These are phyloP conservation scores for Tryphoninae sp. DNA, from an alignment of 2,888 invertebrate genomes.

Conservation along the genomic window DNA sequence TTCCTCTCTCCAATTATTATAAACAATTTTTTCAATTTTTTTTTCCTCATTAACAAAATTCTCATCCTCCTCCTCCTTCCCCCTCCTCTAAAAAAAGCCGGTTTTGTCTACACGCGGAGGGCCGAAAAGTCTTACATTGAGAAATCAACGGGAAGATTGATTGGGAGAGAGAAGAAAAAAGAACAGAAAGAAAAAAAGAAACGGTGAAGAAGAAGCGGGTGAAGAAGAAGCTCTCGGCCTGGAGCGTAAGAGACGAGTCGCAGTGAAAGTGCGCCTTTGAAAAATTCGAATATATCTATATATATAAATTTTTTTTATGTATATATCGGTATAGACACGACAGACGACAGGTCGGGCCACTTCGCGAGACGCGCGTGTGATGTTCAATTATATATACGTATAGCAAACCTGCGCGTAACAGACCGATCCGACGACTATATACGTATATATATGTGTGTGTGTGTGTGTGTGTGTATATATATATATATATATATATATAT, in stretches of 20 bases:
- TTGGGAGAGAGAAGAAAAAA: not conserved
- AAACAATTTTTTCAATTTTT: too few relatives aligned
- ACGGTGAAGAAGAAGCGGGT: not conserved
- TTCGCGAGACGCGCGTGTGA: not conserved
- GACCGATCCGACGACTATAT: conserved; percentile 13
- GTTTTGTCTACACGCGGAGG: not conserved
- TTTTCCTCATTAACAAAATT: not conserved
- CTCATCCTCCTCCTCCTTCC: not conserved
- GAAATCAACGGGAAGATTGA: not conserved
- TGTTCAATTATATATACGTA: conserved; percentile 4
- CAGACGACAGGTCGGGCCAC: conserved; percentile 3
- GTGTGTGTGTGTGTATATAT: too few relatives aligned
- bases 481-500: conserved; percentile 52
- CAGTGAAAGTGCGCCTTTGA: conserved; percentile 64
- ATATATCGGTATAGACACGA: conserved; percentile 24
- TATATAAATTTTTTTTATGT: conserved; percentile 1
- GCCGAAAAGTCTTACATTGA: not conserved
- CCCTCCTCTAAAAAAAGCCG: not conserved
- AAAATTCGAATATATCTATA: conserved; percentile 52
- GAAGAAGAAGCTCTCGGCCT: conserved; percentile 22
- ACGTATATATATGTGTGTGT: conserved; percentile 7
- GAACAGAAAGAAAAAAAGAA: conserved; percentile 2
- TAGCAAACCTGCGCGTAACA: not conserved
- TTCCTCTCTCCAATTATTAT: too few relatives aligned
- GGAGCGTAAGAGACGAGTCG: conserved; percentile 46